phyloP scores from a whole-genome alignment of 2,113 vertebrate species.

The Oryzias javanicus region DNA sequence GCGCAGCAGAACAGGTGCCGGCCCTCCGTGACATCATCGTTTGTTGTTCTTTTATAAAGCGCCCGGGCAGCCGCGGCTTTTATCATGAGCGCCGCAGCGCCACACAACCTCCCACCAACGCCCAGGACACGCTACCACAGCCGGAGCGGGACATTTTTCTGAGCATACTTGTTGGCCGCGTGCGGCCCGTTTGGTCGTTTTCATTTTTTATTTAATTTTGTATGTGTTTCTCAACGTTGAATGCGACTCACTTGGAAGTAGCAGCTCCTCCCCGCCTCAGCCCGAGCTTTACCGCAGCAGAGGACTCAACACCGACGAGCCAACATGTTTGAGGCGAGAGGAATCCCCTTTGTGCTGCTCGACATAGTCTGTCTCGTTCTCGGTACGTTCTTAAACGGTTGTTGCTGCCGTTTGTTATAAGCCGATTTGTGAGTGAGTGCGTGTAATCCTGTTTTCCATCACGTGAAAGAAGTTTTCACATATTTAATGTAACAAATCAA shows the following conservation, averaged over 20 bases:
- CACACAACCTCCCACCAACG: not conserved
- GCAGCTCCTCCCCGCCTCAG: constrained; percentile 11
- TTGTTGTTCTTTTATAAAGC: not conserved
- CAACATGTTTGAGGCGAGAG: constrained; percentile 89
- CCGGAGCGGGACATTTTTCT: not conserved
- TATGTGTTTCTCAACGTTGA: not conserved
- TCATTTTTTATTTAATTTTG: not conserved
- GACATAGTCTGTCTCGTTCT: constrained; percentile 87
- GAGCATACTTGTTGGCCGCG: no score
- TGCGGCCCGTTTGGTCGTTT: not conserved
- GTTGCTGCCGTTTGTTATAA: constrained; percentile 11
- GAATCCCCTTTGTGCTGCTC: constrained; percentile 86
- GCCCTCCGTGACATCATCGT: not conserved
- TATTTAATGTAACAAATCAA: no score
- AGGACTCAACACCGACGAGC: constrained; percentile 26
- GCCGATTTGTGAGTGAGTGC: constrained; percentile 3
- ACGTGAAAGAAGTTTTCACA: constrained; percentile 42
- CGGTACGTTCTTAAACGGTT: constrained; percentile 76
- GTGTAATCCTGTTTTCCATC: constrained; percentile 29
- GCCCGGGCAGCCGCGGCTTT: not conserved
- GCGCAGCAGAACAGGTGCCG: not conserved
- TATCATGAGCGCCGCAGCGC: constrained; percentile 8
- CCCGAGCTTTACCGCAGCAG: constrained; percentile 41
- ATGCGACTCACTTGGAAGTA: constrained; percentile 3
- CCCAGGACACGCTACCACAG: not conserved